Conservation (phyloP, 2,888 invertebrate genomes). For the Heliconius ethilla region DNA sequence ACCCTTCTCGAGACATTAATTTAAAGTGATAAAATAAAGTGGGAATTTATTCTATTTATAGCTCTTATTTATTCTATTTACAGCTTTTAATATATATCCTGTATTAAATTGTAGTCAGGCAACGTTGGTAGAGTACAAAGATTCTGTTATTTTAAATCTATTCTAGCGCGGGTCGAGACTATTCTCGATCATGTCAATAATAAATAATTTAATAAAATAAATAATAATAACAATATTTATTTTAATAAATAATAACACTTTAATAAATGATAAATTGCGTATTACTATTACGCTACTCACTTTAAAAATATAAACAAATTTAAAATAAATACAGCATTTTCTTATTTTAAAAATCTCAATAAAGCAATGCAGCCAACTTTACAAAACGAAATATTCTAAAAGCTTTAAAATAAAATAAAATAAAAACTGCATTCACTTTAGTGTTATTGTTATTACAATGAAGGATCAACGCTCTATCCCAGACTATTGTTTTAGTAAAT, state of each 20-base stretch:
- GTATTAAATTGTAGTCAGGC: too few species aligned
- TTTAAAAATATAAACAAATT: not conserved
- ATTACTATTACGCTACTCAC: not conserved
- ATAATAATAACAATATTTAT: too few species aligned
- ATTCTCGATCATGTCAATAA: too few species aligned
- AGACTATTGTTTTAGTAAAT: slow-evolving; percentile 23
- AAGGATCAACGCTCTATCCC: slow-evolving; percentile 10
- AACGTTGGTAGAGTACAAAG: too few species aligned
- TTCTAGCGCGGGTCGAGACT: too few species aligned
- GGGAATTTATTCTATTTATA: not conserved
- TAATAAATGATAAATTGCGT: not conserved
- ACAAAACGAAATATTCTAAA: slow-evolving; percentile 3
- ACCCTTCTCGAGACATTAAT: not conserved
- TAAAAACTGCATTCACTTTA: slow-evolving; percentile 7
- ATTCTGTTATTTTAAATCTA: too few species aligned
- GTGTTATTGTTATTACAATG: slow-evolving; percentile 3
- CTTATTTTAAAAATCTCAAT: not conserved
- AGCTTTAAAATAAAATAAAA: not conserved
- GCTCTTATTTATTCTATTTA: not conserved
- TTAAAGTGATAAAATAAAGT: not conserved
- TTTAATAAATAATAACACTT: too few species aligned
- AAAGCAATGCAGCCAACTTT: not conserved
- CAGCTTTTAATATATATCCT: too few species aligned
- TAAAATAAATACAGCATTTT: not conserved
- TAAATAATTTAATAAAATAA: too few species aligned